Base-by-base conservation (phyloP, 2,888 invertebrate genomes). In the Crocallis elinguaria region DNA sequence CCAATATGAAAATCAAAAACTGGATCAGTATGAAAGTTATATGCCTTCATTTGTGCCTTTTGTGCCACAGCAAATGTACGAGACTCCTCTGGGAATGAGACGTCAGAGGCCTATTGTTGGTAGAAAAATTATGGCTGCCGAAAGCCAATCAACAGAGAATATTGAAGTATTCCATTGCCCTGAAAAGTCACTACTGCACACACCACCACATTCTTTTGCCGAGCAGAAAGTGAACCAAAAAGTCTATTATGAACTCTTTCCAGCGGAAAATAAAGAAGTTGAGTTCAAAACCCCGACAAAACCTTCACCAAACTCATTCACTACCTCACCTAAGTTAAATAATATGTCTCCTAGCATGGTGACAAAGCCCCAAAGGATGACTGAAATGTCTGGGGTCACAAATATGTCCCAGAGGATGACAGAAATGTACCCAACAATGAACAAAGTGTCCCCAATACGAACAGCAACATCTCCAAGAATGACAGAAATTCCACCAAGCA, bases 21-120 rank as follows among this genome's bases (percentile, higher is more conserved):
- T 13, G n/a, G 3, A 37, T 16, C 36, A 14, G 8, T 32, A 12
- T 13, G 49, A 42, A 64, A 72, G 70, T 1, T n/a, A n/a, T n/a
- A n/a, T n/a, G n/a, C n/a, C n/a, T n/a, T n/a, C n/a, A n/a, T n/a
- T n/a, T n/a, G n/a, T n/a, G n/a, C 73, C 77, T 1, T 66, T 66
- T n/a, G 9, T 7, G 12, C 17, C 8, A 2, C 19, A 6, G 9
- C 33, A 41, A 16, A 49, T 42, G 9, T 42, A 29, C 17, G 57
- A 49, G 62, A 73, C 73, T 1, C 75, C 80, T 1, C 64, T 64
- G 7, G 38, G 51, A 0, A 51, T 59, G 0, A 54, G 69, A 57
- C 69, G 71, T 2, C 78, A 75, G 44, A 60, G 86, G 0, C 82
- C 88, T 1, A 88, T 88, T 1, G 51, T 86, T 9, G 88, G 88